These are phyloP conservation scores for Palythoa grandiflora DNA, from an alignment of 92 coral and sea anemone genomes.

Conservation along the genomic window DNA sequence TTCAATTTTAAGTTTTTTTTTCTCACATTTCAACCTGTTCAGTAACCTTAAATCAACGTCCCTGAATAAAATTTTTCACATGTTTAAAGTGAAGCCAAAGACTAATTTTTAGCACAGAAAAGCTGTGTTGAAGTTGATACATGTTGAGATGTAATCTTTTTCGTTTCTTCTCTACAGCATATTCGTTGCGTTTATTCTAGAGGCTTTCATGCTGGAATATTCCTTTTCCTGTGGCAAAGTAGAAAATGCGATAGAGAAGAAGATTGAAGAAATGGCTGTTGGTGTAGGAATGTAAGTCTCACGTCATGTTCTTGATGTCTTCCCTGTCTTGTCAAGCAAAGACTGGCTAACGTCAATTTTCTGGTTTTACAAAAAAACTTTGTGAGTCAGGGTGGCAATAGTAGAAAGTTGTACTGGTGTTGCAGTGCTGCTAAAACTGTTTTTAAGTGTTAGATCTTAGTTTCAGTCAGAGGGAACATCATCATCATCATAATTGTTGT, in stretches of 20 bases:
- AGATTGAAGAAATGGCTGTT: constrained; percentile 91
- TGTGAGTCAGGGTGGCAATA: no score
- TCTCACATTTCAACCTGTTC: no score
- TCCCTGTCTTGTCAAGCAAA: background rate
- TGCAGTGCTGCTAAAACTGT: no score
- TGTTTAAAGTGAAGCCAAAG: no score
- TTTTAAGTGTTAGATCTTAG: no score
- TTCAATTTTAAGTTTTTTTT: no score
- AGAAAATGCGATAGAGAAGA: constrained; percentile 84
- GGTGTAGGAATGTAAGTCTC: constrained; percentile 92
- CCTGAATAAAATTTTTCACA: no score
- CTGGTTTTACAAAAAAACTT: background rate
- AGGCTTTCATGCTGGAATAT: constrained; percentile 97
- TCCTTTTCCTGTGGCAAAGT: constrained; percentile 91
- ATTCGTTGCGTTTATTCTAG: constrained; percentile 94
- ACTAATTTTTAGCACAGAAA: no score
- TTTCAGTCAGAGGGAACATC: no score
- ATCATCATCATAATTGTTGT: no score
- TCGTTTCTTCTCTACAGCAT: constrained; percentile 64
- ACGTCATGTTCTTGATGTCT: background rate
- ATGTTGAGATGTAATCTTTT: background rate
- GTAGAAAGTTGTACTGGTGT: no score
- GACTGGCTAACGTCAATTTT: background rate
- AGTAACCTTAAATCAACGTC: no score
- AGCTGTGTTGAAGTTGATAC: background rate